A percentile compares a stretch with the other conserved stretches of the same genome.
Evolutionary conservation across 2,888 invertebrate species (phyloP).

Genomic region (Leucophenga maculata): DNA sequence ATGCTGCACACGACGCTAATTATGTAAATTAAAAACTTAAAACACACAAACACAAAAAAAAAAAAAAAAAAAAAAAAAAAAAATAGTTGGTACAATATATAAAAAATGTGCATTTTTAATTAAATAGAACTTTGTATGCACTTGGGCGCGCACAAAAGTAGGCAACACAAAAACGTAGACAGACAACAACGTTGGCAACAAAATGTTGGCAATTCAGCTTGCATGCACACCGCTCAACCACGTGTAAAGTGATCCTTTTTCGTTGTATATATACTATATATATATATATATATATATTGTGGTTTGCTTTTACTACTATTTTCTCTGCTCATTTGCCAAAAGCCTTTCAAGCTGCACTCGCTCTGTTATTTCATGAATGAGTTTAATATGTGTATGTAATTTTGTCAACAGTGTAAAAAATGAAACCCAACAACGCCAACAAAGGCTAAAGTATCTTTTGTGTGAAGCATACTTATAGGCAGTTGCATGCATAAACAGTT

Average conservation of each 20-base stretch:
- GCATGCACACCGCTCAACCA: constrained; percentile 42
- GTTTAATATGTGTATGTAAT: constrained; percentile 32
- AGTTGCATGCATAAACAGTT: constrained; percentile 26
- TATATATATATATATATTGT: neutral
- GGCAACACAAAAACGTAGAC: constrained; percentile 13
- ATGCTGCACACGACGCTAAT: constrained; percentile 49
- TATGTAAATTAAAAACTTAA: constrained; percentile 65
- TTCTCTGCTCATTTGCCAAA: constrained; percentile 39
- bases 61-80: constrained; percentile 37
- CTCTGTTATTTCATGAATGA: constrained; percentile 18
- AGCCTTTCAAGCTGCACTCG: constrained; percentile 14
- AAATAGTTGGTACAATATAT: too few relatives aligned
- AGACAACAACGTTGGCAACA: constrained; percentile 40
- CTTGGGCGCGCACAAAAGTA: constrained; percentile 8
- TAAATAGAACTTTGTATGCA: constrained; percentile 53
- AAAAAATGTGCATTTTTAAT: constrained; percentile 57
- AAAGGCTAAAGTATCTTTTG: constrained; percentile 17
- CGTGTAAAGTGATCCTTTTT: constrained; percentile 49
- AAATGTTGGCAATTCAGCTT: constrained; percentile 27
- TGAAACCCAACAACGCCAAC: constrained; percentile 34
- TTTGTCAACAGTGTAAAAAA: constrained; percentile 22
- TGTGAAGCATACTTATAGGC: constrained; percentile 29
- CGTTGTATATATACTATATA: constrained; percentile 29
- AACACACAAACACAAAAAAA: constrained; percentile 53
- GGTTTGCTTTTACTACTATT: constrained; percentile 9